Base-by-base conservation (phyloP, 2,888 invertebrate genomes). In the Venusia cambrica region DNA sequence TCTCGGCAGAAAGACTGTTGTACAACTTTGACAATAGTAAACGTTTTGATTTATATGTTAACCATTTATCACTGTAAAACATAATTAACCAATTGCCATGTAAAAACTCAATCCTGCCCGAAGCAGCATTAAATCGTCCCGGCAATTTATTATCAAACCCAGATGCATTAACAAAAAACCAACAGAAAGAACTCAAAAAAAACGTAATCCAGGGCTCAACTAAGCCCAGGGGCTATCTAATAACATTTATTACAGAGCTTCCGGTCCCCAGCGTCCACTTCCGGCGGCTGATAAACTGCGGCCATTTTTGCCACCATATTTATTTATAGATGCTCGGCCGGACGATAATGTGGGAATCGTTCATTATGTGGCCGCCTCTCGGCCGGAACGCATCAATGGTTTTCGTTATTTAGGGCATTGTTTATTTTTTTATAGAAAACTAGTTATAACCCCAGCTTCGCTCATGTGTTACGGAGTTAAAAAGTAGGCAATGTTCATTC, bases 291-390 rank as follows among this genome's bases (percentile, higher is more conserved):
- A 88, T 88, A 88, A 87, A 88, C 80, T 76, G 85, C 51, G 67
- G 73, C 84, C 79, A 85, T 87, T 88, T 88, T 88, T 87, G 72
- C 81, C 78, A 74, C 81, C 75, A 81, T 87, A 85, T 87, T 87
- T 88, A 87, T 88, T 87, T 87, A 88, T 87, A 77, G 84, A 73
- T 72, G 72, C 65, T 40, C 63, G 66, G 66, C 68, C 55, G 54
- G 57, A 68, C 69, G 83, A 84, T 87, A 79, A 84, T 80, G 72
- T 63, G 66, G 62, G 68, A 66, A 70, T 63, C 70, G 72, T 75
- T 72, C 69, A 73, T 75, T 75, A 71, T 54, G 46, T 44, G 52
- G 45, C 37, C 50, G 56, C 51, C 56, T 46, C 48, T 47, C 25
- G 38, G 22, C 46, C 50, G 58, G 59, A 67, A 59, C 62, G 53